A percentile compares a stretch with the other conserved stretches of the same genome.
phyloP scores from a whole-genome alignment of 2,113 vertebrate species.

The Anseranas semipalmata region DNA sequence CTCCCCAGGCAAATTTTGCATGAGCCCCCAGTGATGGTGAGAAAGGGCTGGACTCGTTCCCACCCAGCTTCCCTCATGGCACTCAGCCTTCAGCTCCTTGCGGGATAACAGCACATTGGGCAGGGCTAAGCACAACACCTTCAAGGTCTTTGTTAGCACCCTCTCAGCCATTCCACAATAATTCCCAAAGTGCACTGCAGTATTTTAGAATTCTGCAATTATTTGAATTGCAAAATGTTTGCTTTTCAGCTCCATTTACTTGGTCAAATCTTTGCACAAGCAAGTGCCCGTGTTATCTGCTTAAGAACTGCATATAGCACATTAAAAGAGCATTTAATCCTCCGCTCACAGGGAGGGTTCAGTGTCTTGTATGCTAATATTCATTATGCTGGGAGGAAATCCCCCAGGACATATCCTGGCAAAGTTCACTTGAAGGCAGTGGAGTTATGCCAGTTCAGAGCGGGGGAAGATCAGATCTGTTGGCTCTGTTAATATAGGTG shows the following conservation, averaged over 20 bases:
- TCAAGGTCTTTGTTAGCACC: neutral
- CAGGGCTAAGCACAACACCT: accelerated
- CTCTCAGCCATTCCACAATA: neutral
- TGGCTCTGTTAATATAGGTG: neutral
- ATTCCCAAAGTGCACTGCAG: neutral
- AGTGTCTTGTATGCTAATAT: neutral
- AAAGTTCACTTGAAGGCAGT: neutral
- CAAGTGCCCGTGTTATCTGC: neutral
- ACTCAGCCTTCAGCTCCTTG: neutral
- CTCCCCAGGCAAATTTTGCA: neutral
- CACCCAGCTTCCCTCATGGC: neutral
- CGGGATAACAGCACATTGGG: neutral
- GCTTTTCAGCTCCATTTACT: neutral
- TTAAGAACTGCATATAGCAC: neutral
- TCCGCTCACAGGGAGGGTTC: neutral
- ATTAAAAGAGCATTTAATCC: constrained; percentile 48
- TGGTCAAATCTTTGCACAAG: neutral
- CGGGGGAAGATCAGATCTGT: neutral
- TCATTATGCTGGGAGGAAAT: constrained; percentile 27
- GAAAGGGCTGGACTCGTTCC: neutral
- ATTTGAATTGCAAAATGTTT: neutral
- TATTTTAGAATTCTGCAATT: neutral
- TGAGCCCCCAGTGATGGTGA: accelerated
- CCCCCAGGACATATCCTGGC: constrained; percentile 21
- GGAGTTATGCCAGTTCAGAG: neutral